A percentile compares a stretch with the other conserved stretches of the same genome.
Evolutionary conservation across 2,797 vertebrate genomes (phyloP).

Genomic region (Pipistrellus kuhlii): DNA sequence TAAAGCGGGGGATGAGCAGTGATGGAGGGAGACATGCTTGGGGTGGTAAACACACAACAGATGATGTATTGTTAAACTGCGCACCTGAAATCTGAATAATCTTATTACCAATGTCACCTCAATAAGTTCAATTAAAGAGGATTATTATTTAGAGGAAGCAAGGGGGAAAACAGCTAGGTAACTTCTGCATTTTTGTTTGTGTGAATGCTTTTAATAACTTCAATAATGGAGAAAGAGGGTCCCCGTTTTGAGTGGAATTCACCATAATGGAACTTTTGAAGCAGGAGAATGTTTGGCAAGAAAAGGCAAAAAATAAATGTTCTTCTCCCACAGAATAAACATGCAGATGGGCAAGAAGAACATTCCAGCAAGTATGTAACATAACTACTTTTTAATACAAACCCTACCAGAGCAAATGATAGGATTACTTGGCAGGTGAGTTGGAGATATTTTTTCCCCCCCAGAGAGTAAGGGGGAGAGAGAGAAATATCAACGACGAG

Average conservation of each 20-base stretch:
- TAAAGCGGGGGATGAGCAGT: not conserved
- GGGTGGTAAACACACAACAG: not conserved
- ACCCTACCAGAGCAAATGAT: not conserved
- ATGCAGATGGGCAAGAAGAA: not conserved
- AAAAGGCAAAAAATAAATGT: not conserved
- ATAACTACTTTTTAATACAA: slow-evolving; percentile 7
- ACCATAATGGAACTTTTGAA: not conserved
- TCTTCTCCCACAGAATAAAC: not conserved
- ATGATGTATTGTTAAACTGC: not conserved
- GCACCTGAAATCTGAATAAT: not conserved
- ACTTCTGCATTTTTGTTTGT: not conserved
- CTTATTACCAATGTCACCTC: not conserved
- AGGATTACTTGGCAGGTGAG: not conserved
- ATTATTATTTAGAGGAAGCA: not conserved
- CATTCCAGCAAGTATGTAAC: slow-evolving; percentile 38
- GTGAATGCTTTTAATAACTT: slow-evolving; percentile 2
- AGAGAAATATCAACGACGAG: too few species aligned
- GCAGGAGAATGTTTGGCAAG: not conserved
- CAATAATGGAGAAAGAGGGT: not conserved
- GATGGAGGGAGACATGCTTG: not conserved
- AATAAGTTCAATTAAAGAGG: not conserved
- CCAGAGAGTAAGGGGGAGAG: too few species aligned
- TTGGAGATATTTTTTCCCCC: not conserved
- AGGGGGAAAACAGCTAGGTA: not conserved
- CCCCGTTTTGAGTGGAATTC: not conserved